phyloP scores from a whole-genome alignment of 2,113 vertebrate species.

The Ginglymostoma cirratum region DNA sequence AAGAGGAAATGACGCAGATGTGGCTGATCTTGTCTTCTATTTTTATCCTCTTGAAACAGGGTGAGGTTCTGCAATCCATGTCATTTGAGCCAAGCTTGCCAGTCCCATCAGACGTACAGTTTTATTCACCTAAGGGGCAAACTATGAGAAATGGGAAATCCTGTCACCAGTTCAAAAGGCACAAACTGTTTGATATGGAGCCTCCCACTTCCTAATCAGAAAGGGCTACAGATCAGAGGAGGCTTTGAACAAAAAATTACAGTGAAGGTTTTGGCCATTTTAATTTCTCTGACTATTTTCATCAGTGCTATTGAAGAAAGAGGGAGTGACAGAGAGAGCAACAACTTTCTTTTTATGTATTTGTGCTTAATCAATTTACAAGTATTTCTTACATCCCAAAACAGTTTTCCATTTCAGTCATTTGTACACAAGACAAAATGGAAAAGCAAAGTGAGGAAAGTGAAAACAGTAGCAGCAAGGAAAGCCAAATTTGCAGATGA shows the following conservation, averaged over 20 bases:
- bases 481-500: background rate
- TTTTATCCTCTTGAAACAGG: background rate
- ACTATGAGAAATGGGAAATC: background rate
- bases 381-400: background rate
- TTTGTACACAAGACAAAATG: background rate
- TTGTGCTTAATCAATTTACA: background rate
- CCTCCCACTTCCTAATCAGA: constrained; percentile 1
- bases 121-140: constrained; percentile 18
- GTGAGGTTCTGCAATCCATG: background rate
- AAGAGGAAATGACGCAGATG: background rate
- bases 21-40: background rate
- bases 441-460: background rate
- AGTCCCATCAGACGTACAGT: background rate
- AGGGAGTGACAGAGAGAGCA: background rate
- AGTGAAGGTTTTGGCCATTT: background rate
- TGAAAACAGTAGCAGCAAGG: background rate
- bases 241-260: background rate
- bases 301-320: background rate
- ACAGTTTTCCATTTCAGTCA: background rate
- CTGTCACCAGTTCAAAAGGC: background rate
- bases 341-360: background rate
- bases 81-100: background rate
- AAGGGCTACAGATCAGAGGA: background rate
- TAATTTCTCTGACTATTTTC: background rate
- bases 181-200: background rate